These are phyloP conservation scores for Lepidocyrtoides sp. DNA, from an alignment of 2,888 invertebrate genomes.

Conservation along the genomic window DNA sequence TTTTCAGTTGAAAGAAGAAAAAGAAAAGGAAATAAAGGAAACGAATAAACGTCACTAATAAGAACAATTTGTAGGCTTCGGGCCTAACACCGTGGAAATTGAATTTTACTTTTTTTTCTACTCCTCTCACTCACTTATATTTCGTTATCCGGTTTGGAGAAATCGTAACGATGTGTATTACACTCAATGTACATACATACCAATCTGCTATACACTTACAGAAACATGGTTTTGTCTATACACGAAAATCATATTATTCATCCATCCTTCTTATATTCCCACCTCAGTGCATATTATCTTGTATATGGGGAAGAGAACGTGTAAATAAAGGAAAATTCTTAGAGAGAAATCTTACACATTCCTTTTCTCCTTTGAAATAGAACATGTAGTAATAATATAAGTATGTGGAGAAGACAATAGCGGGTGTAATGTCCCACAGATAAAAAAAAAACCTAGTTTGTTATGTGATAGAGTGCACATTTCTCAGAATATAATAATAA, in stretches of 20 bases:
- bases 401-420: background rate
- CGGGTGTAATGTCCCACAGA: background rate
- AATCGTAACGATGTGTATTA: background rate
- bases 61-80: conserved; percentile 76
- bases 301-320: background rate
- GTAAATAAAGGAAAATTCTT: conserved; percentile 2
- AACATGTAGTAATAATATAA: background rate
- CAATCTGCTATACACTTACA: background rate
- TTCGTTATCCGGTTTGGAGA: conserved; percentile 37
- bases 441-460: background rate
- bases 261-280: background rate
- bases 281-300: background rate
- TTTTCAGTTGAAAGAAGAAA: conserved; percentile 53
- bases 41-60: conserved; percentile 78
- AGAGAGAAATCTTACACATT: conserved; percentile 27
- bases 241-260: too few relatives aligned
- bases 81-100: conserved; percentile 75
- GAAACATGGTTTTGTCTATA: conserved; percentile 1
- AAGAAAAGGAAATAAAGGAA: conserved; percentile 70
- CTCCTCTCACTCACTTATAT: conserved; percentile 50
- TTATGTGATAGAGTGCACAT: background rate
- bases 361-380: background rate
- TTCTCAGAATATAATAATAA: conserved; percentile 40
- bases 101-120: conserved; percentile 65
- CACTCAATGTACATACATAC: background rate